Evolutionary conservation across 2,113 vertebrate species (phyloP).

Genomic region (Gnathonemus echidnorhynchus): DNA sequence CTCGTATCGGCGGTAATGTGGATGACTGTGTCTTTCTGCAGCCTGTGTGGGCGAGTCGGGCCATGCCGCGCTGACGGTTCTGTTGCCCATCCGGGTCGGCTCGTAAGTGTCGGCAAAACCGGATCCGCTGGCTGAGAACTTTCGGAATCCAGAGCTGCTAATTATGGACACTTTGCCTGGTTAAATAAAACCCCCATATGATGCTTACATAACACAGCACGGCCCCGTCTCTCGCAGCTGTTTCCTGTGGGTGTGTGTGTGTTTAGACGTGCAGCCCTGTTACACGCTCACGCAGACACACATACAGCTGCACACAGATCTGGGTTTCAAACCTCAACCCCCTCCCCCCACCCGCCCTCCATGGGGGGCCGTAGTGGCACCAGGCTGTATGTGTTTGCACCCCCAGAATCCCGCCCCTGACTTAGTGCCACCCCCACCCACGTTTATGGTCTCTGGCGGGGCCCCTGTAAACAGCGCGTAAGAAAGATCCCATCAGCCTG

Average conservation of each 20-base stretch:
- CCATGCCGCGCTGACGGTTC: not conserved
- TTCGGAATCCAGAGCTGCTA: not conserved
- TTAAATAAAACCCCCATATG: slow-evolving; percentile 1
- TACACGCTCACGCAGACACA: not conserved
- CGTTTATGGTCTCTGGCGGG: not conserved
- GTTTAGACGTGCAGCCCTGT: not conserved
- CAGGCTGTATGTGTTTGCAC: not conserved
- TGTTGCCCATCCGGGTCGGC: not conserved
- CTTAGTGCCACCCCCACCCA: not conserved
- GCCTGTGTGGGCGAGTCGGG: not conserved
- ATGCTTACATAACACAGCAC: slow-evolving; percentile 4
- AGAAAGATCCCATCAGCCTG: not conserved
- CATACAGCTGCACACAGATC: not conserved
- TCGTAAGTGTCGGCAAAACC: not conserved
- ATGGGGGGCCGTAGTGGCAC: not conserved
- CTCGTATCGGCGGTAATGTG: not conserved
- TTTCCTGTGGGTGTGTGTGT: not conserved
- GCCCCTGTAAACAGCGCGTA: not conserved
- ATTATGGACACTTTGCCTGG: not conserved
- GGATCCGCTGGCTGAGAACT: not conserved
- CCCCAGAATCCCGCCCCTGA: not conserved
- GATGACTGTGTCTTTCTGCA: not conserved
- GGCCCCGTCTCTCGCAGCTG: not conserved
- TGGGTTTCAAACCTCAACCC: not conserved
- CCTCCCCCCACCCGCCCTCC: not conserved